Evolutionary conservation across 2,888 invertebrate genomes (phyloP), one percentile per base, ranked within the genome.

Genomic region (Drosophila melanosoma): DNA sequence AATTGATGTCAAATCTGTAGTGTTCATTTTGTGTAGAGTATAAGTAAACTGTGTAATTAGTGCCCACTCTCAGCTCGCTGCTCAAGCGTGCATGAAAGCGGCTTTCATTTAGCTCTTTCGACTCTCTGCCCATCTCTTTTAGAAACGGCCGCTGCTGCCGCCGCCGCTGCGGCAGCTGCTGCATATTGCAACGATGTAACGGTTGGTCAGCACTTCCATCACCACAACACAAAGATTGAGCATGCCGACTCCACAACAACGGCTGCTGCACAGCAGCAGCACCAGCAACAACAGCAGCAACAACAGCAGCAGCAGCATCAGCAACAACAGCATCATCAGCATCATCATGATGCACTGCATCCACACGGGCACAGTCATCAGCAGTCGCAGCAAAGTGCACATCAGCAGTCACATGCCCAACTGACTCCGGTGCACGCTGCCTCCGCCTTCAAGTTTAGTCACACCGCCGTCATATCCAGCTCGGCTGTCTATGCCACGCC

Each of bases 161-260:
- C 81, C 8, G 87, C 83, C 36, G 83, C 81, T 20, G 82, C 85
- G 35, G 82, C 82, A 76, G 91, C 92, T 52, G 79, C 86, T 40
- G 79, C 84, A 33, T 92, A 91, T 74, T 91, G 92, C 76, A 90
- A 76, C 52, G 92, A 91, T 69, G 79, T 89, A 12, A 74, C 92
- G 49, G 75, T 69, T 58, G 89, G 83, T n/a, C 86, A 86, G 69
- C 90, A 87, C 48, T 87, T 87, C 36, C 87, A 84, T 48, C 87
- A 78, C 58, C 86, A 91, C 54, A 92, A 89, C 65, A 91, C 91
- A 7, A 92, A 93, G 81, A 86, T 91, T 38, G 93, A 93, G 77
- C 91, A 93, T 81, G 93, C 93, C 45, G 93, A 93, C 81, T 93
- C 93, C n/a, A 93, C 93, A 20, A 93, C 93, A 53, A 89, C 91